Base-by-base conservation (phyloP, 2,888 invertebrate species). In the Dasypogon diadema region DNA sequence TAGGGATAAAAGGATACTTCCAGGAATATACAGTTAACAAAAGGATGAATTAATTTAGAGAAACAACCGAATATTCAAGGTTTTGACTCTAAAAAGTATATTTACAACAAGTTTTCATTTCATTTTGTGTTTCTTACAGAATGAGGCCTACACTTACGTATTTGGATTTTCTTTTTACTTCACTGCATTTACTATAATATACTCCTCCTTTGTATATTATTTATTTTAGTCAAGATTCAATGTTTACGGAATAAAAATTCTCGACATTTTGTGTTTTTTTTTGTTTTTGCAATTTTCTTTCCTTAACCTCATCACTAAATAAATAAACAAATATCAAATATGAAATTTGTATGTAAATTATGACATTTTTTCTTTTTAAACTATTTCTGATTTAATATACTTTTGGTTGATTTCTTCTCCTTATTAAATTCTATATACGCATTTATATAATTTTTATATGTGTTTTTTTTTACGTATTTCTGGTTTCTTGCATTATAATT, bases 141-240 rank as follows among this genome's bases (percentile, higher is more conserved):
- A 84, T 83, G 83, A 85, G 85, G 85, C 85, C 84, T 82, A 84
- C 83, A 81, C 83, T 84, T 85, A 85, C 85, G 85, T 85, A 78
- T 85, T 82, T 84, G 83, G 84, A 83, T 82, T 81, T 79, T 82
- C 80, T n/a, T n/a, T n/a, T n/a, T n/a, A n/a, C 42, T 77, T 79
- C 24, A 70, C 54, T 70, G 78, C 63, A 37, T 30, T n/a, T 58
- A 58, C 58, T 58, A 37, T 30, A 30, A 18, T 56, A 30, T 73
- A 51, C 24, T 72, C 74, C 75, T 76, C 76, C 16, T 48, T 46
- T 51, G 26, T 68, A 51, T 26, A 12, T 77, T 77, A 30, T 74
- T 68, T 78, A 76, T 75, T 75, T 18, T 74, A 1, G 12, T 70
- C 70, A 70, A 70, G 51, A 70, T 46, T 65, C 37, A 65, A 55